Evolutionary conservation across 2,797 vertebrate genomes (phyloP).

Genomic region (Leucoraja ocellata): DNA sequence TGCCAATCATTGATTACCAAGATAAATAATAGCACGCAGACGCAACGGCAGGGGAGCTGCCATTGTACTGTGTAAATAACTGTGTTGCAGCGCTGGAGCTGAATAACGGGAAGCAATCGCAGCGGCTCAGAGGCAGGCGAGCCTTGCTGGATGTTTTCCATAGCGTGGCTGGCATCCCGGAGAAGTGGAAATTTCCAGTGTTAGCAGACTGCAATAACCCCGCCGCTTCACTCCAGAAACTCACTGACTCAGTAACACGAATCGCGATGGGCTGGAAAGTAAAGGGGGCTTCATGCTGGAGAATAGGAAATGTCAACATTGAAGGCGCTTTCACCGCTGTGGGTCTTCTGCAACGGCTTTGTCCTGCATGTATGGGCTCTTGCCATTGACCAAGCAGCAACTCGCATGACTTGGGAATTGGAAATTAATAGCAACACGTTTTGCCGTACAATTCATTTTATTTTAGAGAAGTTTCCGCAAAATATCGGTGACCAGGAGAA

Average conservation of each 20-base stretch:
- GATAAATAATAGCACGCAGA: not conserved
- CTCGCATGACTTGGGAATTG: not conserved
- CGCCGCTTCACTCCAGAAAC: not conserved
- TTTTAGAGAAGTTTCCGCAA: not conserved
- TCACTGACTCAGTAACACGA: not conserved
- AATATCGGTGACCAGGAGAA: not conserved
- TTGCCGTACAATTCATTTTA: not conserved
- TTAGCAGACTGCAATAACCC: not conserved
- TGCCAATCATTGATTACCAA: not conserved
- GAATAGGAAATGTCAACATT: not conserved
- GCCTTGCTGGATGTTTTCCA: not conserved
- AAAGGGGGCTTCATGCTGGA: not conserved
- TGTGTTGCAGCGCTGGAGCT: not conserved
- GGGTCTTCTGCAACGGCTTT: not conserved
- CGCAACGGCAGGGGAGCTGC: not conserved
- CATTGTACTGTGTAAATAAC: not conserved
- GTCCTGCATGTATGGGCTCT: not conserved
- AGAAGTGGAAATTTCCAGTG: conserved; percentile 30
- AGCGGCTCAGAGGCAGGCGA: not conserved
- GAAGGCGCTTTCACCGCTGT: not conserved
- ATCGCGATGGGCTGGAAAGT: not conserved
- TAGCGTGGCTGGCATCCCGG: not conserved
- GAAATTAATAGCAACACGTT: not conserved
- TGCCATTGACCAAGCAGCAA: not conserved
- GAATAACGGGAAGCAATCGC: not conserved